Evolutionary conservation across 1,140 invertebrate genomes (phyloP), one percentile per base, ranked within the genome.

Genomic region (Zaprionus ghesquierei): DNA sequence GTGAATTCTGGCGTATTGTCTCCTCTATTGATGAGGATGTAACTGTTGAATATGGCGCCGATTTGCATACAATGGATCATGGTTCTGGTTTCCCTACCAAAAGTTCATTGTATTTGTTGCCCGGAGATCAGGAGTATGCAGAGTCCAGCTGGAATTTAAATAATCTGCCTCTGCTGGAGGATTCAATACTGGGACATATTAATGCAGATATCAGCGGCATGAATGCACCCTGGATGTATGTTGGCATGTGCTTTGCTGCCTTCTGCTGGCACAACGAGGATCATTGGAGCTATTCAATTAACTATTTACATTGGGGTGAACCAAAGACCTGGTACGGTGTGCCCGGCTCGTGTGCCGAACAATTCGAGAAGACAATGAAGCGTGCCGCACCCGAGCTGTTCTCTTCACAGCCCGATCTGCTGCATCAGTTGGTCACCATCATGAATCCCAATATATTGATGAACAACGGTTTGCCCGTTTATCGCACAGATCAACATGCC

Each of bases 241-340:
- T 99, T 55, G 99, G 99, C 35, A 99, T 99, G 99, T 99, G 98
- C 92, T 99, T 99, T 93, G 98, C 98, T 2, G 99, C 98, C n/a
- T 99, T 99, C 92, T 99, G 99, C 92, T 99, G 99, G 98, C 99
- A 99, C 92, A 99, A 99, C 90, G 99, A 99, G 93, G 99, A 99
- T 93, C 99, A 99, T 91, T 99, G 99, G 99, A 99, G 98, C 82
- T 99, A 99, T 92, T 99, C 98, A 2, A 99, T 99, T 75, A 99
- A 99, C 93, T 99, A 99, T 92, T 93, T 99, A 64, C 99, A 99
- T 91, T 99, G 98, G 98, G 98, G 95, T 73, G 96, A 96, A 87
- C 95, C 96, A 5, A 96, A 96, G 92, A 96, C 95, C n/a, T 96
- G 96, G 96, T 99, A 99, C 92, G 99, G 99, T 15, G 98, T 99